Conservation (phyloP, 1,140 invertebrate species). For the Bicyclus anynana region DNA sequence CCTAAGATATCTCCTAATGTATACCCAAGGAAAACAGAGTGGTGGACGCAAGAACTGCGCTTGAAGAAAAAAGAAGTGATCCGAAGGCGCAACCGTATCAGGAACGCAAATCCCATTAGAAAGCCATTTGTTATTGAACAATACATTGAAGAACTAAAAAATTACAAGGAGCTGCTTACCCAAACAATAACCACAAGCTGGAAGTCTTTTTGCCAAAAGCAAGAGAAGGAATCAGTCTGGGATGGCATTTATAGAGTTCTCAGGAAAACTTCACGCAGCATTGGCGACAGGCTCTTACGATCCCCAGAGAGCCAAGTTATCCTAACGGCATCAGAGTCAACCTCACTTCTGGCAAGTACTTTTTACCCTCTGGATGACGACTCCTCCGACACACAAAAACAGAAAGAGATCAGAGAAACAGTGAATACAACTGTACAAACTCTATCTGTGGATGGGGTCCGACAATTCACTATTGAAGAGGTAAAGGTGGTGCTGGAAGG, state of each 20-base stretch:
- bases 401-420: not conserved
- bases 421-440: not conserved
- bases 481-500: not conserved
- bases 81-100: not conserved
- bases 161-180: not conserved
- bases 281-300: not conserved
- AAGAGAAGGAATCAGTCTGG: conserved; percentile 4
- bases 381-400: not conserved
- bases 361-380: conserved; percentile 7
- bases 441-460: not conserved
- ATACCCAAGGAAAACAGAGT: not conserved
- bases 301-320: not conserved
- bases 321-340: not conserved
- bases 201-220: not conserved
- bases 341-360: not conserved
- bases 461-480: not conserved
- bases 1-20: not conserved
- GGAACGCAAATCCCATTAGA: not conserved
- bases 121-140: not conserved
- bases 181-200: not conserved
- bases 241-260: not conserved
- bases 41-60: not conserved
- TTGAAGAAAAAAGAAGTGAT: not conserved
- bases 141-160: not conserved
- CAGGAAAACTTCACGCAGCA: not conserved